Base-by-base conservation (phyloP, 2,888 invertebrate species). In the Nipponacmea schrenckii region DNA sequence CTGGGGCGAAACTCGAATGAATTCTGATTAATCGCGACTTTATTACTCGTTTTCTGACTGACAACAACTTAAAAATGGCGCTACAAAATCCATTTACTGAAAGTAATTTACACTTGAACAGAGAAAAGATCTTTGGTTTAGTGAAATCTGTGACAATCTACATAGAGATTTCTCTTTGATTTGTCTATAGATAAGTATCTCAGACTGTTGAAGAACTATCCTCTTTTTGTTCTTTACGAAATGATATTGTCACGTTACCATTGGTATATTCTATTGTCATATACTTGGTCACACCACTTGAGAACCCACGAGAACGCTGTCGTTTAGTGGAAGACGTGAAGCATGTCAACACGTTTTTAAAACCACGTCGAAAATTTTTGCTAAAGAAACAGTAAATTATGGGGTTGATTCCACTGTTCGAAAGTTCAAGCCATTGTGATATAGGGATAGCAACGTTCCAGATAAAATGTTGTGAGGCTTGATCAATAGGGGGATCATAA, bases 341-440 rank as follows among this genome's bases (percentile, higher is more conserved):
- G 50, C 82, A 82, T 26, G 72, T 70, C 24, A 76, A 71, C 4
- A 80, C 69, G 31, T 81, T 77, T 24, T 77, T 76, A 88, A 97
- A 97, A 5, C 96, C 96, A 74, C 94, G 92, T 2, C 97, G 91
- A 88, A 95, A 97, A 89, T 97, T 96, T 88, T 95, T 95, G 90
- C 97, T 97, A 90, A 97, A 96, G 90, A 96, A 96, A 2, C 96
- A 96, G 89, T 97, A 96, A 72, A 97, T 91, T 76, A 97, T 94
- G 0, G 97, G 97, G 89, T 97, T 97, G 85, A 97, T 96, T 91
- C 96, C 96, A 26, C 96, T 96, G 89, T 97, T 97, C 24, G 96
- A 95, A 0, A 96, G 93, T 2, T 97, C 97, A 65, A 97, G 90
- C 96, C 96, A 96, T 87, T 97, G 97, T 0, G 97, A 96, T 68